Percentiles rank a stretch among this genome's conserved stretches.
Evolutionary conservation across 2,888 invertebrate species (phyloP).

Genomic region (Sepioteuthis lessoniana): DNA sequence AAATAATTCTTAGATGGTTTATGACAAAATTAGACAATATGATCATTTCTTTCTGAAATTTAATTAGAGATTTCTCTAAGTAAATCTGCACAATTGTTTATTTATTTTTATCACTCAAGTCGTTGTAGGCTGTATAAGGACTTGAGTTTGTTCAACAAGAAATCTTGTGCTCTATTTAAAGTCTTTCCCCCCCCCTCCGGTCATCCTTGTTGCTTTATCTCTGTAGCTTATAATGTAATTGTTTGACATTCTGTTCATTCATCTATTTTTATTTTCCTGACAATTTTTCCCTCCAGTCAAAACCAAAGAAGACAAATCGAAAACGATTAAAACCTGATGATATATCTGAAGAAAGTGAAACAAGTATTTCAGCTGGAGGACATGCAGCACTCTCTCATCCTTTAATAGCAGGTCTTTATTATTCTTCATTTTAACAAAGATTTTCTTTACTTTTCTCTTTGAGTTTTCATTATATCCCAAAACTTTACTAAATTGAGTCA

Average conservation of each 20-base stretch:
- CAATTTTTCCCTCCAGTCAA: not conserved
- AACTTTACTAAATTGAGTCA: no score
- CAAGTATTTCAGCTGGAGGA: not conserved
- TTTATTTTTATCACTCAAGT: no score
- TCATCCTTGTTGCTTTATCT: not conserved
- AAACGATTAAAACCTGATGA: constrained; percentile 41
- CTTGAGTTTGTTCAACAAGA: no score
- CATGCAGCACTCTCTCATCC: not conserved
- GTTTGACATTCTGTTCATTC: not conserved
- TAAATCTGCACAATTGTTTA: no score
- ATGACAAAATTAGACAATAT: no score
- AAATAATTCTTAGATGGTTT: no score
- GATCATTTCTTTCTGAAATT: no score
- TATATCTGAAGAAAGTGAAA: constrained; percentile 35
- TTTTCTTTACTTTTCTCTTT: not conserved
- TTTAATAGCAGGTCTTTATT: constrained; percentile 23
- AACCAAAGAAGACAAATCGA: constrained; percentile 40
- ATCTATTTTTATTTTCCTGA: not conserved
- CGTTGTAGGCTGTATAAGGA: no score
- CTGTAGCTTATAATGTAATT: not conserved
- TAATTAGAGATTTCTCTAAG: no score
- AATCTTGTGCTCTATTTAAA: no score
- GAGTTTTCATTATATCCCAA: no score
- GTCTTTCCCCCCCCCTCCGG: no score
- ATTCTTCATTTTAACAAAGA: not conserved